phyloP scores from a whole-genome alignment of 92 coral and sea anemone genomes.

The Porites evermanni region DNA sequence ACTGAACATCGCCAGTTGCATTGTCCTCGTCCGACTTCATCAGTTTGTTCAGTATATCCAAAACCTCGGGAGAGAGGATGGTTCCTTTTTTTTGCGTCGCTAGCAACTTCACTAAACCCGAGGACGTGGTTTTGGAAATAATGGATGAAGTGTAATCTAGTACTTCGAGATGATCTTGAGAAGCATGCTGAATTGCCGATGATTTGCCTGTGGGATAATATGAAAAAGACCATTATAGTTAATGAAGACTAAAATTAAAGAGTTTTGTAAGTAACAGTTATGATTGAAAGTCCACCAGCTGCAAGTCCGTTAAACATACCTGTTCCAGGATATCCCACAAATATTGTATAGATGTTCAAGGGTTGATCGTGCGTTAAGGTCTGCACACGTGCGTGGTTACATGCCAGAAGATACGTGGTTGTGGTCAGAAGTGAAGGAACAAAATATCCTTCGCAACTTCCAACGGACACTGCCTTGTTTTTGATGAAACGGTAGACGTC shows the following conservation, averaged over 20 bases:
- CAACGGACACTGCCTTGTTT: not conserved
- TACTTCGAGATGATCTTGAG: conserved; percentile 14
- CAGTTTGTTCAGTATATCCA: conserved; percentile 48
- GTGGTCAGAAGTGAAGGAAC: not conserved
- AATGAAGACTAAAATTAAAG: not conserved
- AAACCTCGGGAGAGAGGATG: conserved; percentile 63
- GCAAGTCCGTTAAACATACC: not conserved
- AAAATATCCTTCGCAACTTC: too few relatives aligned
- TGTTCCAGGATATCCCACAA: conserved; percentile 33
- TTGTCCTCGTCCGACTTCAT: conserved; percentile 60
- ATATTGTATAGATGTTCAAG: conserved; percentile 4
- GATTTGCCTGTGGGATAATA: conserved; percentile 24
- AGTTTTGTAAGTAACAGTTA: too few relatives aligned
- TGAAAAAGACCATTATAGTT: not conserved
- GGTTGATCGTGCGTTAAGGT: conserved; percentile 20
- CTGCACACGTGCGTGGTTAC: not conserved
- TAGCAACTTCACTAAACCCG: conserved; percentile 54
- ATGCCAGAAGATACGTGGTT: not conserved
- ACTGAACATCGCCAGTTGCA: conserved; percentile 61
- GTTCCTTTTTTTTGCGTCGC: conserved; percentile 35
- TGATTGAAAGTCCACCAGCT: too few relatives aligned
- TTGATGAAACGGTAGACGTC: not conserved
- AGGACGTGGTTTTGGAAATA: conserved; percentile 49
- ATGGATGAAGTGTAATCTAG: conserved; percentile 8
- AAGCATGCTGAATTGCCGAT: conserved; percentile 42